Base-by-base conservation (phyloP, 2,797 vertebrate species). In the Leptodactylus fallax region DNA sequence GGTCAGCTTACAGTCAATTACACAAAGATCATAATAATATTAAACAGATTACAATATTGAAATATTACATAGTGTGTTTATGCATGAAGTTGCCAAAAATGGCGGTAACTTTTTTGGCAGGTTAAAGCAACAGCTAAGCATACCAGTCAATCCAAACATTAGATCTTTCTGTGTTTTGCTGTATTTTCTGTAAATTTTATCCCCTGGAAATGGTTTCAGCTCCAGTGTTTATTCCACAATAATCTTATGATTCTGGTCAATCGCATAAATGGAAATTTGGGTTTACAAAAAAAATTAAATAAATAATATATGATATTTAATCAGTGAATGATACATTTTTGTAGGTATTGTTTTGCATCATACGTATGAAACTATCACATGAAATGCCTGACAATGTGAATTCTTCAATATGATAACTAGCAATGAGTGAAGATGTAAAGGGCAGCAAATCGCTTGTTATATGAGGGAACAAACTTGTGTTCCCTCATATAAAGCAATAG, bases 41-140 rank as follows among this genome's bases (percentile, higher is more conserved):
- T 82, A 81, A 81, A 85, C 83, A 85, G 85, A 81, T 81, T 87
- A 87, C 79, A 81, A 72, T 74, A 45, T 67, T 36, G 67, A 81
- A 71, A 80, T 86, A 78, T 85, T 77, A 85, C 72, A 25, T 85
- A 85, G 83, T 85, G 45, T 85, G 72, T 85, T 85, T 85, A 85
- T 85, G 47, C 4, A 47, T 63, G 49, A 78, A 51, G n/a, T 58
- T 78, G 83, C 83, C 83, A 85, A 49, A 85, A 77, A 51, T 63
- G 72, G 45, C 47, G 45, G 72, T 13, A 85, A 85, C 23, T 27
- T 21, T n/a, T 78, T 85, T 85, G 83, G 83, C 83, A 77, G 58
- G 6, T 8, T 77, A 76, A 49, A 36, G 19, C 53, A 85, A 27
- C 14, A 77, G 83, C 83, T 77, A 60, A 77, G 72, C 72, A 85